Percentiles rank a stretch among this genome's conserved stretches.
Conservation (phyloP, 2,888 invertebrate species). For the Meta bourneti region DNA sequence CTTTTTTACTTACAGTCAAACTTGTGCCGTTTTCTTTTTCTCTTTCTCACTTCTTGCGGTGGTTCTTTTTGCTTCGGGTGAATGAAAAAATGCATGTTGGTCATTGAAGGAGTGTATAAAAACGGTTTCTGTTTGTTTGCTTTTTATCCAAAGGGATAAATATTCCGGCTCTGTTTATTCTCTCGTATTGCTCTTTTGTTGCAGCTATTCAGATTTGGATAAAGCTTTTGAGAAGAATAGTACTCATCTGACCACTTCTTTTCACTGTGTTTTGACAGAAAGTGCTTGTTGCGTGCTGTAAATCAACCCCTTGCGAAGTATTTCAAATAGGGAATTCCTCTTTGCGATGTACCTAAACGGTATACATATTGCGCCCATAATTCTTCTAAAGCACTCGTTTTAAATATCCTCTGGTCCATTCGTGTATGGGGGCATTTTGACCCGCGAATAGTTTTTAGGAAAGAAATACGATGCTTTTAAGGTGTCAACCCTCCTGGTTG, state of each 20-base stretch:
- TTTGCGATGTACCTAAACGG: not conserved
- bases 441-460: not conserved
- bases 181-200: slow-evolving; percentile 32
- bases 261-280: slow-evolving; percentile 27
- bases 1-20: slow-evolving; percentile 18
- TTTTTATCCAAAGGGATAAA: slow-evolving; percentile 36
- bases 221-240: slow-evolving; percentile 34
- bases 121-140: slow-evolving; percentile 13
- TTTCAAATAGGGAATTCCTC: not conserved
- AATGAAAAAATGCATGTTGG: slow-evolving; percentile 37
- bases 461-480: not conserved
- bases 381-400: not conserved
- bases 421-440: too few relatives aligned
- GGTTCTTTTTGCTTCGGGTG: not conserved
- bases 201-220: slow-evolving; percentile 39
- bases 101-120: slow-evolving; percentile 33
- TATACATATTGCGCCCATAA: not conserved
- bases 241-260: slow-evolving; percentile 20
- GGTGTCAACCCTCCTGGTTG: not conserved
- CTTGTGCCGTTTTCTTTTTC: slow-evolving; percentile 15
- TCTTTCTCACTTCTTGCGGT: slow-evolving; percentile 20
- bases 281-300: slow-evolving; percentile 30
- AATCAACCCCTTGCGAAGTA: not conserved
- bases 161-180: slow-evolving; percentile 45
- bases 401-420: not conserved